Conservation (phyloP, 2,797 vertebrate genomes). For the Geotria australis region DNA sequence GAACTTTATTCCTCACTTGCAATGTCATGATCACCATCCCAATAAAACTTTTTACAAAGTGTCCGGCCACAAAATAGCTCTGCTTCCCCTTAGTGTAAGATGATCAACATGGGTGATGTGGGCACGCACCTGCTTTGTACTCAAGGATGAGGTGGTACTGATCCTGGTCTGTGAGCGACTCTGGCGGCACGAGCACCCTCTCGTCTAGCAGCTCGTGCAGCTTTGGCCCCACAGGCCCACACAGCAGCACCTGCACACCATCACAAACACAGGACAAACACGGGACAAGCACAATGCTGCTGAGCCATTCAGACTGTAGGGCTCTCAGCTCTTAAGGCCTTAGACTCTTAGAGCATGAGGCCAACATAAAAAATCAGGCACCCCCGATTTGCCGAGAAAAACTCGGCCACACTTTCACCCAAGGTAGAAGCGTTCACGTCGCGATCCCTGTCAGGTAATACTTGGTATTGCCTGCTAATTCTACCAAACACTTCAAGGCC, state of each 20-base stretch:
- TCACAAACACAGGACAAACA: slow-evolving; percentile 1
- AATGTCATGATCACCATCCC: no score
- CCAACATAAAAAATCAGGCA: not conserved
- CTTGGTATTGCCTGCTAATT: no score
- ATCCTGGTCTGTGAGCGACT: slow-evolving; percentile 60
- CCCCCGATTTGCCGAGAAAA: not conserved
- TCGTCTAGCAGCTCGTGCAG: slow-evolving; percentile 77
- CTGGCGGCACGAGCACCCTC: slow-evolving; percentile 50
- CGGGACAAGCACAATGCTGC: not conserved
- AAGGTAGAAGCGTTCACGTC: no score
- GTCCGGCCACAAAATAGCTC: no score
- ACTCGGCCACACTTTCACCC: not conserved
- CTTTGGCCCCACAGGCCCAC: slow-evolving; percentile 73
- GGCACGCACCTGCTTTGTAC: slow-evolving; percentile 46
- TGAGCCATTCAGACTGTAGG: no score
- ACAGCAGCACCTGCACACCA: slow-evolving; percentile 39
- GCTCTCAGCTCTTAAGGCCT: not conserved
- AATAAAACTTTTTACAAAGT: no score
- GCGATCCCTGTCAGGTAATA: no score
- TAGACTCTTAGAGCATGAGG: not conserved
- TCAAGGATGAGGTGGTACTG: slow-evolving; percentile 92
- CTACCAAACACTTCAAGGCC: no score
- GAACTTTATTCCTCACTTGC: no score
- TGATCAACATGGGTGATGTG: no score
- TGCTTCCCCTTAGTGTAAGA: no score